These are phyloP conservation scores for Strix occidentalis DNA, from an alignment of 2,797 vertebrate genomes.

Conservation along the genomic window DNA sequence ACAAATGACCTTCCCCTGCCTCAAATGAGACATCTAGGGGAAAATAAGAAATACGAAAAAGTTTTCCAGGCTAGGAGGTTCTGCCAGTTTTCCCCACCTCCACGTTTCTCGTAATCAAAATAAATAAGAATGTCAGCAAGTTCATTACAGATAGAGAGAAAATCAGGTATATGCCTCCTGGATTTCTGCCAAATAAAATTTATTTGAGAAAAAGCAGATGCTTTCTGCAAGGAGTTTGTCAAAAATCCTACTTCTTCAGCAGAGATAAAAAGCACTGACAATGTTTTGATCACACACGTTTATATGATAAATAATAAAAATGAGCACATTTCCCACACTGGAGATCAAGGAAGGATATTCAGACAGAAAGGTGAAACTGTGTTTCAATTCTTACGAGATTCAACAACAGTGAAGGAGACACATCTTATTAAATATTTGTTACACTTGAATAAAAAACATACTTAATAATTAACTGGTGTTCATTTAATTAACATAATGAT, in stretches of 20 bases:
- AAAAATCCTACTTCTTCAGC: constrained; percentile 17
- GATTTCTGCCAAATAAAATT: constrained; percentile 16
- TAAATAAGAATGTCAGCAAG: constrained; percentile 1
- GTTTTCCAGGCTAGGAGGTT: not conserved
- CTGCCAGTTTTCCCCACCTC: not conserved
- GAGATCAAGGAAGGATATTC: constrained; percentile 43
- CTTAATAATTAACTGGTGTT: constrained; percentile 60
- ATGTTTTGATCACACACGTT: constrained; percentile 57
- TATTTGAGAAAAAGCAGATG: constrained; percentile 3
- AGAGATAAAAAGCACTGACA: constrained; percentile 51
- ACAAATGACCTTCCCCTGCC: not conserved
- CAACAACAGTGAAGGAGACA: too few species aligned
- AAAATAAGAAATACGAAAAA: not conserved
- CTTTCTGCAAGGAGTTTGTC: constrained; percentile 24
- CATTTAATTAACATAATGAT: constrained; percentile 63
- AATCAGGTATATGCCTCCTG: not conserved
- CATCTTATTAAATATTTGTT: constrained; percentile 65
- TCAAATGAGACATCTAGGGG: not conserved
- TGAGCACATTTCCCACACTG: constrained; percentile 15
- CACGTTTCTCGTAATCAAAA: not conserved
- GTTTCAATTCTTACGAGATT: too few species aligned
- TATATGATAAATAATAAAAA: constrained; percentile 61
- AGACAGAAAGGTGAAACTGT: constrained; percentile 35
- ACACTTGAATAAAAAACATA: constrained; percentile 57
- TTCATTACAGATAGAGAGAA: constrained; percentile 21